These are phyloP conservation scores for Eumeta japonica DNA, from an alignment of 1,140 invertebrate species.

Conservation along the genomic window DNA sequence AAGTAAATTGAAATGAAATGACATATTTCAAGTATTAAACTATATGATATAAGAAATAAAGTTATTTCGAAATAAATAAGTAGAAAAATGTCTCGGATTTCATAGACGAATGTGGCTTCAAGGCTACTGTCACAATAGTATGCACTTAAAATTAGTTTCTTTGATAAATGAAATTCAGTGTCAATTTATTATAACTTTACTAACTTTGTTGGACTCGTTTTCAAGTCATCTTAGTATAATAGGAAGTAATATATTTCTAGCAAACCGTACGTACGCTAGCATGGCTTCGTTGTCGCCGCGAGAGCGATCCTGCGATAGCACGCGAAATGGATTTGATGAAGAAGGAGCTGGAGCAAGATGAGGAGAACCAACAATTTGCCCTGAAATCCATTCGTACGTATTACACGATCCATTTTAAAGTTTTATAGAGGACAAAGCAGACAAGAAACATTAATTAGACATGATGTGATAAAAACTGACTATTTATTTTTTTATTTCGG, in stretches of 20 bases:
- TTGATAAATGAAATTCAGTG: too few relatives aligned
- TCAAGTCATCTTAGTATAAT: not conserved
- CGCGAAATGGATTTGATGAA: constrained; percentile 28
- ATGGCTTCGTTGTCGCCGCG: constrained; percentile 34
- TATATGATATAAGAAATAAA: too few relatives aligned
- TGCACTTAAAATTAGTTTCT: too few relatives aligned
- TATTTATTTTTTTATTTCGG: constrained; percentile 11
- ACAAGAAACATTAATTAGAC: not conserved
- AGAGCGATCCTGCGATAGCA: constrained; percentile 19
- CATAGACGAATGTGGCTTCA: too few relatives aligned
- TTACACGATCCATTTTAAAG: not conserved
- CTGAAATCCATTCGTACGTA: constrained; percentile 35
- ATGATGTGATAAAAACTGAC: too few relatives aligned
- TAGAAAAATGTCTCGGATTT: constrained; percentile 18
- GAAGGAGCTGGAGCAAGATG: constrained; percentile 31
- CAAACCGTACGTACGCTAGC: constrained; percentile 29
- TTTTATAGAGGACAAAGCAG: too few relatives aligned
- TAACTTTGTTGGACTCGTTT: not conserved
- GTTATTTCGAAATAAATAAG: too few relatives aligned
- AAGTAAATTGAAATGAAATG: too few relatives aligned
- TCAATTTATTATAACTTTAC: constrained; percentile 1
- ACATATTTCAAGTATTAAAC: too few relatives aligned
- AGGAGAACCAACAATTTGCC: constrained; percentile 24
- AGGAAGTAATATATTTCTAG: constrained; percentile 13
- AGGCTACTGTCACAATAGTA: too few relatives aligned